Evolutionary conservation across 2,888 invertebrate genomes (phyloP).

Genomic region (Drosophila cognata): DNA sequence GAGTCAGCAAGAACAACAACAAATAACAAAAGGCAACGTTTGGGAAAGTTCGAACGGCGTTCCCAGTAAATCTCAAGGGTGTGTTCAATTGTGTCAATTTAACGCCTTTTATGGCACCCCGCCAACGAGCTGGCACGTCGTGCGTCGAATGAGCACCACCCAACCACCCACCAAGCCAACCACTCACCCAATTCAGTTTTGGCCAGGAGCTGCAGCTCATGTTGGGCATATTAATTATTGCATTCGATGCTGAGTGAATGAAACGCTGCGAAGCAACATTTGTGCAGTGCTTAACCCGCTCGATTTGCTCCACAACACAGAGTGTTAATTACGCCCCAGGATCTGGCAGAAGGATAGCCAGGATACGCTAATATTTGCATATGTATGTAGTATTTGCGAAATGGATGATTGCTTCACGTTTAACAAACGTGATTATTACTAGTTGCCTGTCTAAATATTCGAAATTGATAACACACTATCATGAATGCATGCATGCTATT

Average conservation of each 20-base stretch:
- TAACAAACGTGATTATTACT: slow-evolving; percentile 73
- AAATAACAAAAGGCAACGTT: slow-evolving; percentile 27
- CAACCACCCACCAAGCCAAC: slow-evolving; percentile 11
- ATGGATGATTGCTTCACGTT: slow-evolving; percentile 64
- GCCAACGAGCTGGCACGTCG: slow-evolving; percentile 20
- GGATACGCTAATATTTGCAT: slow-evolving; percentile 10
- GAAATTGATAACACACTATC: slow-evolving; percentile 66
- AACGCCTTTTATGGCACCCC: slow-evolving; percentile 75
- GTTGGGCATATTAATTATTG: slow-evolving; percentile 79
- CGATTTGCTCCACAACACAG: slow-evolving; percentile 61
- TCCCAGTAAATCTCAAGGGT: slow-evolving; percentile 72
- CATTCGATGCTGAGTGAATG: slow-evolving; percentile 39
- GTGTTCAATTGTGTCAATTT: slow-evolving; percentile 81
- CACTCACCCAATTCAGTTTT: slow-evolving; percentile 13
- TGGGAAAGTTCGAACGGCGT: slow-evolving; percentile 37
- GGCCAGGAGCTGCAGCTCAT: slow-evolving; percentile 39
- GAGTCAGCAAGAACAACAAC: slow-evolving; percentile 31
- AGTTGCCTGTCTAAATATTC: slow-evolving; percentile 75
- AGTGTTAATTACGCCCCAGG: slow-evolving; percentile 70
- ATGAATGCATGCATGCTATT: background rate
- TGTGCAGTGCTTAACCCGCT: slow-evolving; percentile 68
- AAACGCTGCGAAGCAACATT: slow-evolving; percentile 25
- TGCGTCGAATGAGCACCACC: slow-evolving; percentile 4
- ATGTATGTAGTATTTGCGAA: slow-evolving; percentile 50
- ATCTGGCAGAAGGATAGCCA: slow-evolving; percentile 2